These are phyloP conservation scores for Montipora foliosa DNA, from an alignment of 64 coral and sea anemone species.

Conservation along the genomic window DNA sequence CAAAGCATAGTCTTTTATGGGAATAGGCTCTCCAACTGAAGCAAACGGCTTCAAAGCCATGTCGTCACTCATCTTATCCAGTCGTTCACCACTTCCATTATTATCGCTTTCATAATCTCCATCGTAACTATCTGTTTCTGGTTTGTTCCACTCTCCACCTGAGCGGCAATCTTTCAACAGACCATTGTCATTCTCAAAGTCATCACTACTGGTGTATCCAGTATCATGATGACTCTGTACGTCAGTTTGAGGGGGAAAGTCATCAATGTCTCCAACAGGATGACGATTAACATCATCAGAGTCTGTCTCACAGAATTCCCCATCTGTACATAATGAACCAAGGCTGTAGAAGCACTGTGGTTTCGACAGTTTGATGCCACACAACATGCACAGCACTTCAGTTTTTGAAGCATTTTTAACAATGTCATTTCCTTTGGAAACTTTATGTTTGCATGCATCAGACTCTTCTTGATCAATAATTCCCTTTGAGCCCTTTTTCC, in stretches of 20 bases:
- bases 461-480: not conserved
- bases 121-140: slow-evolving; percentile 68
- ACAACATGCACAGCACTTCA: not conserved
- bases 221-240: slow-evolving; percentile 57
- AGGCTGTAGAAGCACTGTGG: slow-evolving; percentile 63
- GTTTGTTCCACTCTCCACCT: not conserved
- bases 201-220: slow-evolving; percentile 67
- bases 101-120: slow-evolving; percentile 70
- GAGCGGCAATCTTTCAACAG: not conserved
- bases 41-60: slow-evolving; percentile 46
- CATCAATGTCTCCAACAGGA: slow-evolving; percentile 23
- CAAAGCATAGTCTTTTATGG: slow-evolving; percentile 54
- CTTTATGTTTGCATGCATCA: not conserved
- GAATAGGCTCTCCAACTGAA: slow-evolving; percentile 22
- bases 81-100: not conserved
- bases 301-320: slow-evolving; percentile 53
- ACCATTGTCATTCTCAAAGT: not conserved
- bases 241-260: slow-evolving; percentile 2
- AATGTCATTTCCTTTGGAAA: not conserved
- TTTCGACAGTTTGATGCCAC: slow-evolving; percentile 31
- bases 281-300: slow-evolving; percentile 40
- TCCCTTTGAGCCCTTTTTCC: not conserved
- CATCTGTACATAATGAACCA: slow-evolving; percentile 64
- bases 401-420: slow-evolving; percentile 32
- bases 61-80: slow-evolving; percentile 37